phyloP scores from a whole-genome alignment of 1,140 invertebrate genomes.

The Drosophila jambulina region DNA sequence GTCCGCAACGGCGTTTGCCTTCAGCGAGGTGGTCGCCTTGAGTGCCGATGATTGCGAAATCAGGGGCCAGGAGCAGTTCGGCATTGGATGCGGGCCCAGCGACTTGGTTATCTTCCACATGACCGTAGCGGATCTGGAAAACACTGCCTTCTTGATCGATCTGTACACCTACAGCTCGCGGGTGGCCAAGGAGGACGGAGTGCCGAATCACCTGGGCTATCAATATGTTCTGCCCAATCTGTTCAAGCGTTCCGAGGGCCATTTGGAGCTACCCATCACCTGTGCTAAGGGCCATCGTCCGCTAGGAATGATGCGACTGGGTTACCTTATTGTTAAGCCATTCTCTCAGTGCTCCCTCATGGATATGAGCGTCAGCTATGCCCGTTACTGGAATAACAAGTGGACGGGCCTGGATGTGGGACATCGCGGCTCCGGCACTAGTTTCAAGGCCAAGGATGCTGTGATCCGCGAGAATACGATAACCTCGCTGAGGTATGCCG shows the following conservation, averaged over 20 bases:
- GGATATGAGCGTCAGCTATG: slow-evolving; percentile 92
- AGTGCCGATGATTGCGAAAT: slow-evolving; percentile 88
- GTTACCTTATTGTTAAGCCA: slow-evolving; percentile 86
- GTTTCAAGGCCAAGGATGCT: slow-evolving; percentile 89
- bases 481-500: slow-evolving; percentile 96
- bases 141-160: slow-evolving; percentile 90
- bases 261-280: slow-evolving; percentile 93
- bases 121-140: slow-evolving; percentile 90
- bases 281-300: slow-evolving; percentile 93
- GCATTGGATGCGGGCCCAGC: slow-evolving; percentile 89
- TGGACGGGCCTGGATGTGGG: slow-evolving; percentile 96
- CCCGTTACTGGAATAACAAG: slow-evolving; percentile 93
- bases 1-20: slow-evolving; percentile 86
- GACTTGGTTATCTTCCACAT: slow-evolving; percentile 94
- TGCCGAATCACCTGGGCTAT: slow-evolving; percentile 93
- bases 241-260: slow-evolving; percentile 91
- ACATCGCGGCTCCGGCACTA: slow-evolving; percentile 93
- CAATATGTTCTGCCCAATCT: slow-evolving; percentile 91
- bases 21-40: slow-evolving; percentile 88
- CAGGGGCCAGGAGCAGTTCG: slow-evolving; percentile 93
- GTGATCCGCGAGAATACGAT: slow-evolving; percentile 97
- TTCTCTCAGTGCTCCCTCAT: slow-evolving; percentile 85
- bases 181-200: slow-evolving; percentile 87
- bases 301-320: slow-evolving; percentile 90
- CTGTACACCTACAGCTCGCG: slow-evolving; percentile 87